Evolutionary conservation across 2,888 invertebrate genomes (phyloP).

Genomic region (Branchellion lobata): DNA sequence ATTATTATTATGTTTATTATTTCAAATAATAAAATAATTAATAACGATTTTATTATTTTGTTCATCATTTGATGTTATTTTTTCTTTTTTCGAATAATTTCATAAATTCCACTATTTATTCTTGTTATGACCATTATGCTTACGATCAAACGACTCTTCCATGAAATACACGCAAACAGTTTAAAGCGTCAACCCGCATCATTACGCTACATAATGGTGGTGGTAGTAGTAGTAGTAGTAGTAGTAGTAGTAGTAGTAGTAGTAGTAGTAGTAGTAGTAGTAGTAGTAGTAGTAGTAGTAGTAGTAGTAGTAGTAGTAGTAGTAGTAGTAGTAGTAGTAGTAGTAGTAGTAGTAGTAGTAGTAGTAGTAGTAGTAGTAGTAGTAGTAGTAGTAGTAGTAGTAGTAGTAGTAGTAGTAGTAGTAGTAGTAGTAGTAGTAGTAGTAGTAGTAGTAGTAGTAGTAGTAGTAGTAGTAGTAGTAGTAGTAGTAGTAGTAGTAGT

Average conservation of each 20-base stretch:
- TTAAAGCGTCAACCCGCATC: too few species aligned
- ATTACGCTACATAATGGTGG: too few species aligned
- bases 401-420: neutral
- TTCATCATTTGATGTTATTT: too few species aligned
- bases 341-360: neutral
- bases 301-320: slow-evolving; percentile 18
- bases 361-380: neutral
- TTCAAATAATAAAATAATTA: too few species aligned
- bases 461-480: neutral
- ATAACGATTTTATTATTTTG: too few species aligned
- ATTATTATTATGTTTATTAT: too few species aligned
- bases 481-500: neutral
- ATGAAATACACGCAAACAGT: too few species aligned
- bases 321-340: slow-evolving; percentile 19
- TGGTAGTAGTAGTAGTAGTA: slow-evolving; percentile 17
- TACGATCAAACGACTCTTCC: too few species aligned
- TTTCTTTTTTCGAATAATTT: too few species aligned
- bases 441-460: neutral
- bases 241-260: slow-evolving; percentile 1
- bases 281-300: slow-evolving; percentile 21
- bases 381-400: slow-evolving; percentile 7
- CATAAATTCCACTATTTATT: too few species aligned
- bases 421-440: neutral
- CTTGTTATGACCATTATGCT: too few species aligned
- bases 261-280: slow-evolving; percentile 17